Evolutionary conservation across 2,113 vertebrate genomes (phyloP).

Genomic region (Otolemur garnettii): DNA sequence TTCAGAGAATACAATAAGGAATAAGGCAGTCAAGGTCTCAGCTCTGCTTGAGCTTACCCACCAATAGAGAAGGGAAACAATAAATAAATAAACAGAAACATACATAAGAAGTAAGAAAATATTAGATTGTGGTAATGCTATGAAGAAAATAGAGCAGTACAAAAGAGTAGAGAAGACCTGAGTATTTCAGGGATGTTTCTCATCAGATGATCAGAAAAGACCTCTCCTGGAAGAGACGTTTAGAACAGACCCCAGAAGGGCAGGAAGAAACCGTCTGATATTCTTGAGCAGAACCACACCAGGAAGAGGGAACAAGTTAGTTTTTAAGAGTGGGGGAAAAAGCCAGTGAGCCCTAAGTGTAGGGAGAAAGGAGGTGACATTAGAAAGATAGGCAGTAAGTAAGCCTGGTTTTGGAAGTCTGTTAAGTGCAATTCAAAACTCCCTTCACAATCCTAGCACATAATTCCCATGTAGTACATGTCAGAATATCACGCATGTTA

Average conservation of each 20-base stretch:
- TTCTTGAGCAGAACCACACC: not conserved
- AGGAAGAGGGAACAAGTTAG: not conserved
- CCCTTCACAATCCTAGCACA: not conserved
- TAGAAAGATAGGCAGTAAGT: not conserved
- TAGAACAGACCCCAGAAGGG: not conserved
- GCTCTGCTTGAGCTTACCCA: not conserved
- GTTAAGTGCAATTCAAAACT: not conserved
- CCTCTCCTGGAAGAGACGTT: not conserved
- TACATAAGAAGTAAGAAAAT: not conserved
- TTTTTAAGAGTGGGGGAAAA: not conserved
- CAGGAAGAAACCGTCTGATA: not conserved
- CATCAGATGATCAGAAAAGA: not conserved
- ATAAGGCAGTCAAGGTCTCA: not conserved
- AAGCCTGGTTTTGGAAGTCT: not conserved
- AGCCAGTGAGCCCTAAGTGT: not conserved
- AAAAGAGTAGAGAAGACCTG: not conserved
- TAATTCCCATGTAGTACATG: not conserved
- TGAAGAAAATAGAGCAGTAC: slow-evolving; percentile 36
- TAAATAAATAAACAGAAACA: not conserved
- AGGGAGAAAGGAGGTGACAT: not conserved
- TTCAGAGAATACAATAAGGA: not conserved
- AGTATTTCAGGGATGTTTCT: not conserved
- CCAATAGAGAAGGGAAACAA: not conserved
- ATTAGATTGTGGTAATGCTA: not conserved
- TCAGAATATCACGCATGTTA: slow-evolving; percentile 15